phyloP scores from a whole-genome alignment of 2,888 invertebrate genomes.

The Synanthedon andrenaeformis region DNA sequence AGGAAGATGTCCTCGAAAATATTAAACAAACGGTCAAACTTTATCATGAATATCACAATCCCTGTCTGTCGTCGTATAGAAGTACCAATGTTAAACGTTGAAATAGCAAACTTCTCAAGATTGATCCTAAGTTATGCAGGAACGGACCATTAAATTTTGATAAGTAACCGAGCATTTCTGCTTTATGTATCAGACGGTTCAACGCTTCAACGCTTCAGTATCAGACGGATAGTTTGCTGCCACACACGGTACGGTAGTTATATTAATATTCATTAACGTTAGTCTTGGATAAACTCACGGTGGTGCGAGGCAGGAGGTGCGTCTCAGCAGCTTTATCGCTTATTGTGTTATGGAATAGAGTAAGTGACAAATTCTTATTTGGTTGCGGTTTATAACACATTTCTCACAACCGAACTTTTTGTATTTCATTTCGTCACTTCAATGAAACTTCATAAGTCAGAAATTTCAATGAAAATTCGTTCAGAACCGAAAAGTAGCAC shows the following conservation, averaged over 20 bases:
- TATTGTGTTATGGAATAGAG: constrained; percentile 11
- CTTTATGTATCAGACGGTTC: too few species aligned
- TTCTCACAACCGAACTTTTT: not conserved
- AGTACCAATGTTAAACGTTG: too few species aligned
- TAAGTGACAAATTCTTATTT: constrained; percentile 8
- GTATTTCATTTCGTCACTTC: too few species aligned
- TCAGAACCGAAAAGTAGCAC: too few species aligned
- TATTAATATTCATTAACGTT: constrained; percentile 50
- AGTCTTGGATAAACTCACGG: constrained; percentile 31
- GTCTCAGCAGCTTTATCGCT: not conserved
- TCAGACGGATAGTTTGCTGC: constrained; percentile 30
- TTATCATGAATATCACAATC: too few species aligned
- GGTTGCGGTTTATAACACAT: constrained; percentile 2
- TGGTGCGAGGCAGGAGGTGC: constrained; percentile 1
- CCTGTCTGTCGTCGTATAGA: too few species aligned
- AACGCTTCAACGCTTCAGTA: constrained; percentile 4
- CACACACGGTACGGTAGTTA: constrained; percentile 22
- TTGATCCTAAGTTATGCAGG: not conserved
- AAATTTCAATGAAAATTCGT: too few species aligned
- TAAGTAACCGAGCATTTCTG: not conserved
- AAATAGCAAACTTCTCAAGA: too few species aligned
- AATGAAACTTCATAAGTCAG: too few species aligned
- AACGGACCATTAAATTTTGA: not conserved
- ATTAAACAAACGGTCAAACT: too few species aligned
- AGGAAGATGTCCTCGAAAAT: too few species aligned